Base-by-base conservation (phyloP, 1,140 invertebrate genomes). In the Aphelenchoides avenae region DNA sequence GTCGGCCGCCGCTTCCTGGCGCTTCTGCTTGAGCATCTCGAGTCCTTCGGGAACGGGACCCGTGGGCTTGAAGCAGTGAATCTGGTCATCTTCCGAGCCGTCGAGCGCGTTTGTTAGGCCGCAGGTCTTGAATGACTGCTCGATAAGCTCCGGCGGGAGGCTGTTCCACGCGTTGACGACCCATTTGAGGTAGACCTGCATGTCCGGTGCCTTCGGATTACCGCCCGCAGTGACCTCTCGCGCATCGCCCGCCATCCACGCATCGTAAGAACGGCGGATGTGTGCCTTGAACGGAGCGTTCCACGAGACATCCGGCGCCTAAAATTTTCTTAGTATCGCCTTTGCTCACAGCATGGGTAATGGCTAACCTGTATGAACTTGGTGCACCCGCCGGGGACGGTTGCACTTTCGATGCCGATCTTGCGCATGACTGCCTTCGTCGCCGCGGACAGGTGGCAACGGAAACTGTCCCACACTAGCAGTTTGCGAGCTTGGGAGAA, bases 281-380 rank as follows among this genome's bases (percentile, higher is more conserved):
- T n/a, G 3, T 5, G 20, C 40, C 24, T 51, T 51, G 40, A 51
- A 51, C 40, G 48, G 48, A 18, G 7, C 42, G 22, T n/a, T n/a
- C n/a, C n/a, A n/a, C n/a, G n/a, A n/a, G 15, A 44, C 42, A 18
- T 44, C 42, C 5, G 48, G 48, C n/a, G 48, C 48, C 48, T 51
- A 52, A 51, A 51, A 49, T 46, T n/a, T 36, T 15, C n/a, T 9
- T 42, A 39, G 7, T 7, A 40, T n/a, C 7, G 7, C 40, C 7
- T 18, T 49, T 7, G 24, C 22, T 27, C 9, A 7, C 9, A 49
- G 30, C 18, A 9, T 9, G 18, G 9, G 40, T 7, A 49, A 52
- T 52, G 2, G 33, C 24, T 22, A 15, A 53, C 51, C 49, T 53
- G 51, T 4, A 53, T 29, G 15, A 53, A 53, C 52, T 53, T 53